These are phyloP conservation scores for Campoplex capitator DNA, from an alignment of 2,888 invertebrate genomes.

Conservation along the genomic window DNA sequence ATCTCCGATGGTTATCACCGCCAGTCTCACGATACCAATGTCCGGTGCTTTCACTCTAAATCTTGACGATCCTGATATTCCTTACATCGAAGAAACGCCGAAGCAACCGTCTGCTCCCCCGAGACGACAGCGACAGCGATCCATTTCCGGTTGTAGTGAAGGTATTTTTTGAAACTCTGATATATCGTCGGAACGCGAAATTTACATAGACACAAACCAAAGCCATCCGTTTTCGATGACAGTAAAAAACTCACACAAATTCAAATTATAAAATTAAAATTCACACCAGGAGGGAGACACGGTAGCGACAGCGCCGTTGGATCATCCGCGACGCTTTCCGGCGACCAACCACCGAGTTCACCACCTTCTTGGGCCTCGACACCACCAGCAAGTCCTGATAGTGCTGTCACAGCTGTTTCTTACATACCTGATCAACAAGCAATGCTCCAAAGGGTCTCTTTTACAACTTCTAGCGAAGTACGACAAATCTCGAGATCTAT, in stretches of 20 bases:
- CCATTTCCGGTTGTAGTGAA: conserved; percentile 82
- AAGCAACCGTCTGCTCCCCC: conserved; percentile 84
- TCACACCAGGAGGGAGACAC: conserved; percentile 84
- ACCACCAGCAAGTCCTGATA: conserved; percentile 87
- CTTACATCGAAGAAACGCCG: conserved; percentile 88
- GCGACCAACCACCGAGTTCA: conserved; percentile 86
- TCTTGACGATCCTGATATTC: conserved; percentile 88
- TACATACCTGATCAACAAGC: conserved; percentile 86
- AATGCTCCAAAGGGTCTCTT: conserved; percentile 87
- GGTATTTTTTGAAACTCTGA: conserved; percentile 70
- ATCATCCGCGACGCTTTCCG: conserved; percentile 86
- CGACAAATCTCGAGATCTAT: conserved; percentile 83
- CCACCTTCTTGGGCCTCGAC: conserved; percentile 87
- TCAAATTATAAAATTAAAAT: neutral
- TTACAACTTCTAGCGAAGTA: conserved; percentile 87
- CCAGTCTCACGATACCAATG: conserved; percentile 92
- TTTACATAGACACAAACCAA: neutral
- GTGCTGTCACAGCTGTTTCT: conserved; percentile 85
- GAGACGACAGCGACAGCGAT: conserved; percentile 84
- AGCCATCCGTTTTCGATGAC: neutral
- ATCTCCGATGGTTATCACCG: conserved; percentile 89
- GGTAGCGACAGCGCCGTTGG: conserved; percentile 88
- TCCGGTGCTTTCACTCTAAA: conserved; percentile 86
- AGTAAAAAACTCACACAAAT: neutral
- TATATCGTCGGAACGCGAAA: neutral